Percentiles rank a stretch among this genome's conserved stretches.
Evolutionary conservation across 2,888 invertebrate genomes (phyloP).

Genomic region (Apamea monoglypha): DNA sequence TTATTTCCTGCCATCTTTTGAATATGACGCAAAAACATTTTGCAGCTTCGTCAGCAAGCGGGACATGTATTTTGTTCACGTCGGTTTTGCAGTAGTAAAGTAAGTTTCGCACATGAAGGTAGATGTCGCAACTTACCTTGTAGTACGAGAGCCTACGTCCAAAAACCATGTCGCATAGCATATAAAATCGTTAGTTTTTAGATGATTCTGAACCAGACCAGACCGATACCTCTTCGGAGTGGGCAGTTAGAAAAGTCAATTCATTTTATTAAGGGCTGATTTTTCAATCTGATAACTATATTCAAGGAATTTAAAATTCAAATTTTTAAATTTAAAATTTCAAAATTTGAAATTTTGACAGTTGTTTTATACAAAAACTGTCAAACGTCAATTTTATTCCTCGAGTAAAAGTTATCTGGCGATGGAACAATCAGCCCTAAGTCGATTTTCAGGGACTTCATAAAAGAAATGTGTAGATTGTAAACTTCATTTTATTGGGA

Average conservation of each 20-base stretch:
- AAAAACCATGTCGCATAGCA: background rate
- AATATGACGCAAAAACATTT: background rate
- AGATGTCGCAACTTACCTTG: conserved; percentile 31
- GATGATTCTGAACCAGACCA: background rate
- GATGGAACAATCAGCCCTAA: too few relatives aligned
- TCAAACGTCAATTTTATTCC: too few relatives aligned
- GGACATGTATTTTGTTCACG: background rate
- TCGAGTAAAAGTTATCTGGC: too few relatives aligned
- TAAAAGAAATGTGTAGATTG: background rate
- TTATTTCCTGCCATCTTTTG: conserved; percentile 22
- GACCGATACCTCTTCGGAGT: too few relatives aligned
- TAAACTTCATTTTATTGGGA: conserved; percentile 11
- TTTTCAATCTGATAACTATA: too few relatives aligned
- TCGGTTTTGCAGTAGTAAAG: background rate
- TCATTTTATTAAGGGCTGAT: too few relatives aligned
- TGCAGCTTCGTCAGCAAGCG: background rate
- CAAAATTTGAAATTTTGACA: too few relatives aligned
- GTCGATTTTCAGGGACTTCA: background rate
- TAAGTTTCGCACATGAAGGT: background rate
- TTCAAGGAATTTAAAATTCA: too few relatives aligned
- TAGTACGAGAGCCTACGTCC: background rate
- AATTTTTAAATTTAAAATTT: too few relatives aligned
- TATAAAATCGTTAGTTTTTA: background rate
- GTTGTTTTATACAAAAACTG: too few relatives aligned
- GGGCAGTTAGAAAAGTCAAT: background rate